These are phyloP conservation scores for Phyllostomus discolor DNA, from an alignment of 2,113 vertebrate genomes.

Conservation along the genomic window DNA sequence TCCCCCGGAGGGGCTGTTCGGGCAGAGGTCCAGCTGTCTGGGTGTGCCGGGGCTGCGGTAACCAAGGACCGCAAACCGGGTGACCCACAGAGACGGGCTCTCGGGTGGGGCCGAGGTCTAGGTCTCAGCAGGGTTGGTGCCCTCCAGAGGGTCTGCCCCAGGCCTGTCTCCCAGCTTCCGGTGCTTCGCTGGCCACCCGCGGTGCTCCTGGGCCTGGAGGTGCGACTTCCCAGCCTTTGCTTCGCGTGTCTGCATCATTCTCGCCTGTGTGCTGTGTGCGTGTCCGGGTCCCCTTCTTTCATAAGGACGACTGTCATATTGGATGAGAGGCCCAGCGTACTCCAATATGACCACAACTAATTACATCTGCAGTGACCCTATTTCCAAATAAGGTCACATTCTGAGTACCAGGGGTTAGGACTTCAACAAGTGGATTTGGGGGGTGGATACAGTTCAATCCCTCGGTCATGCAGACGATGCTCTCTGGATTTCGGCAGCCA, in stretches of 20 bases:
- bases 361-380: background rate
- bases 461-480: too few relatives aligned
- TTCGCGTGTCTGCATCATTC: rapidly evolving
- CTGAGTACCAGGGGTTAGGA: background rate
- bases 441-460: background rate
- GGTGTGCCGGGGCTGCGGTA: background rate
- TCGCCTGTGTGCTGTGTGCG: background rate
- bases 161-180: background rate
- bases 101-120: background rate
- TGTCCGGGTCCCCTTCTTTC: background rate
- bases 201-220: background rate
- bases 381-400: background rate
- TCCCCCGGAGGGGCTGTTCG: background rate
- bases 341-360: background rate
- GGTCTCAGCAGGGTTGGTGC: background rate
- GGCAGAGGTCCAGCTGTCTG: background rate
- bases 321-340: background rate
- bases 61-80: background rate
- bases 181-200: background rate
- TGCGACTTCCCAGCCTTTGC: background rate
- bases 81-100: background rate
- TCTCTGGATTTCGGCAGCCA: background rate
- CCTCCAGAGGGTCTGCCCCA: background rate
- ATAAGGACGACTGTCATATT: background rate
- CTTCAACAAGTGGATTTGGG: background rate